Base-by-base conservation (phyloP, 2,888 invertebrate species). In the Byasa hedistus region DNA sequence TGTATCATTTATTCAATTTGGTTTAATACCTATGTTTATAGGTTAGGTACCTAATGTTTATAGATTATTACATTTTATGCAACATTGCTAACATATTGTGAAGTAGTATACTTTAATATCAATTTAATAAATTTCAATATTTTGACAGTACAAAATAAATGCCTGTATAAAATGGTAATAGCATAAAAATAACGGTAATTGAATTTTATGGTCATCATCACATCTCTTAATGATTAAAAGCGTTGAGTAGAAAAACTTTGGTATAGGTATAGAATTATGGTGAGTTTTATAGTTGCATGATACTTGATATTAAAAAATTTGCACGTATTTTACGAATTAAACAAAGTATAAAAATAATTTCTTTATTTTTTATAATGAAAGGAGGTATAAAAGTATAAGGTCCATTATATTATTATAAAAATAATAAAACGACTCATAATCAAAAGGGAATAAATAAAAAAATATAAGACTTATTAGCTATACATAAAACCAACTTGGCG, bases 371-470 rank as follows among this genome's bases (percentile, higher is more conserved):
- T 66, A 66, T 66, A 63, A 65, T 60, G 52, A 69, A 69, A 68
- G 69, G 73, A 66, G 55, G 66, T 68, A 65, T 68, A 71, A 67
- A 68, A 66, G 70, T 73, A 71, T 73, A 77, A 77, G 76, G 64
- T 75, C 72, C 73, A 72, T 85, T 88, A 90, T 89, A 87, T 86
- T 89, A 89, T 76, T 85, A 87, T 86, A 84, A 72, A 74, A 79
- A 68, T 68, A 68, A 68, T 64, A 68, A 68, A 68, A 68, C 22
- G 67, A 82, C 82, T 71, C 70, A 73, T 85, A 85, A 82, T 84
- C 86, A 87, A 89, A 87, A 86, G 86, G 89, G 90, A 87, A 84
- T 89, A 86, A 83, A 85, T 86, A 86, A 79, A 84, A 81, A 39
- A 83, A 78, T 77, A 80, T 79, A 76, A 61, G 56, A 68, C 89